Evolutionary conservation across 2,797 vertebrate species (phyloP), one percentile per base, ranked within the genome.

Genomic region (Ceryle rudis): DNA sequence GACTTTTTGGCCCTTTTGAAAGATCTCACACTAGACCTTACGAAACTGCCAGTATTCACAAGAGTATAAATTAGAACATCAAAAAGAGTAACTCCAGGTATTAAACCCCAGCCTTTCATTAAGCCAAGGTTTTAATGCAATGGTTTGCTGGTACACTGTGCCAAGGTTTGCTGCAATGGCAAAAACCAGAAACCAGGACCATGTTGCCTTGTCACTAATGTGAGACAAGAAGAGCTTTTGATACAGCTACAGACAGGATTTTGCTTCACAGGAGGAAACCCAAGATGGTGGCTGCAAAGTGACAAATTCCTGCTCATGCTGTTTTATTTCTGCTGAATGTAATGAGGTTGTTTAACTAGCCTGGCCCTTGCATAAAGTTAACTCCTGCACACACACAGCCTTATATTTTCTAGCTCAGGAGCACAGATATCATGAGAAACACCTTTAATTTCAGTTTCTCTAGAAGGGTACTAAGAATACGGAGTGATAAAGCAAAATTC

Each of bases 11-110:
- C 46, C 42, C 14, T 86, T 79, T 55, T 41, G 51, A 94, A 95
- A 90, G 86, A 85, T 51, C 77, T 96, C 69, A 89, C 44, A 49
- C 79, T 57, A 77, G 39, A 72, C 89, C 46, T 62, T n/a, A 73
- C n/a, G 78, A 62, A 95, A 79, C 42, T 23, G 11, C 18, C 39
- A 62, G 60, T 54, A 88, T 33, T 55, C 54, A 57, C 15, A 6
- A 42, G 61, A 55, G 35, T 71, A 96, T 88, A 81, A 87, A 95
- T 85, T 64, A 86, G 22, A 49, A 60, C 65, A 91, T 95, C 77
- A 89, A 83, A 96, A 95, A 60, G 1, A 94, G 62, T 52, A 58
- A 52, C 9, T 78, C 62, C 86, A 83, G 86, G 44, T 94, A 94
- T 71, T 46, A 66, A 90, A 90, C 8, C 47, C 3, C 37, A 93